Evolutionary conservation across 2,113 vertebrate species (phyloP).

Genomic region (Cephalopholis sonnerati): DNA sequence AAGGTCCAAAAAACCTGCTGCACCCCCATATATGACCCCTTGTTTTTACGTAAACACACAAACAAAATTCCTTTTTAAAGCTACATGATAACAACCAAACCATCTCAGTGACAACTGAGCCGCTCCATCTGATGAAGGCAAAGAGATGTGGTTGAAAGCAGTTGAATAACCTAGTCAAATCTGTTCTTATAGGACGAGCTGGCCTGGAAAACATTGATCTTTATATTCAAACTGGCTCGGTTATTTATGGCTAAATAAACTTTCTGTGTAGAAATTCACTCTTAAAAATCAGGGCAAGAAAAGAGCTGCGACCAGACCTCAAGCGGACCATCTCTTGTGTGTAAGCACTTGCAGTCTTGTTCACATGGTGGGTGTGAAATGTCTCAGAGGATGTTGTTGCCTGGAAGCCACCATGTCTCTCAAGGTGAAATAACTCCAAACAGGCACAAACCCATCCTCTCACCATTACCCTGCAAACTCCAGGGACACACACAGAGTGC

Average conservation of each 20-base stretch:
- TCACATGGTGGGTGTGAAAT: conserved; percentile 69
- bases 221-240: background rate
- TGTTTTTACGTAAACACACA: background rate
- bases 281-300: conserved; percentile 52
- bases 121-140: background rate
- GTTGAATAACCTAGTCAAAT: background rate
- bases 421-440: conserved; percentile 77
- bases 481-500: conserved; percentile 75
- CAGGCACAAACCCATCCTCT: conserved; percentile 72
- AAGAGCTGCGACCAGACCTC: conserved; percentile 29
- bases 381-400: conserved; percentile 68
- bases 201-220: background rate
- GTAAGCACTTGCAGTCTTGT: conserved; percentile 44
- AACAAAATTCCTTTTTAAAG: background rate
- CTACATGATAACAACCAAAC: background rate
- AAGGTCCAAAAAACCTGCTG: background rate
- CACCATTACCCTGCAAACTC: conserved; percentile 67
- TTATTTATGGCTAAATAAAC: background rate
- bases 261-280: background rate
- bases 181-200: too few relatives aligned
- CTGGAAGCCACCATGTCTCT: conserved; percentile 75
- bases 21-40: background rate
- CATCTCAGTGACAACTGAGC: background rate
- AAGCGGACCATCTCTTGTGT: conserved; percentile 5
- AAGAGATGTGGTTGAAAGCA: background rate